phyloP scores from a whole-genome alignment of 1,140 invertebrate genomes.

The Sycobia sp. region DNA sequence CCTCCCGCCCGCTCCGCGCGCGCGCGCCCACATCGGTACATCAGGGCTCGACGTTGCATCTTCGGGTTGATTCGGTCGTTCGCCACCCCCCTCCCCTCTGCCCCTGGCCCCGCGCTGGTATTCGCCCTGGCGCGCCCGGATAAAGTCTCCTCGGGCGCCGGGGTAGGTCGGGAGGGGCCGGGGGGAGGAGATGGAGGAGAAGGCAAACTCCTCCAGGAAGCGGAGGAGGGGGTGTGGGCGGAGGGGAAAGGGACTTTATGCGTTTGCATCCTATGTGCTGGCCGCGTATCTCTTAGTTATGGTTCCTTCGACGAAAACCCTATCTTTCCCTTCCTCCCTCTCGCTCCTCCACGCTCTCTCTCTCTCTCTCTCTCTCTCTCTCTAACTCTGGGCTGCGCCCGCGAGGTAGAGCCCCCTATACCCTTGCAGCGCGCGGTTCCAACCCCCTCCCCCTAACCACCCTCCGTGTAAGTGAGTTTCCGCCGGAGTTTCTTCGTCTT shows the following conservation, averaged over 20 bases:
- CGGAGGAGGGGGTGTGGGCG: background rate
- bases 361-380: too few species aligned
- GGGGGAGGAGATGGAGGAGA: too few species aligned
- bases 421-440: constrained; percentile 6
- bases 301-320: constrained; percentile 52
- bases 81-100: too few species aligned
- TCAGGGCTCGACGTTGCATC: constrained; percentile 42
- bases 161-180: constrained; percentile 35
- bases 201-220: constrained; percentile 30
- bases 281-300: constrained; percentile 57
- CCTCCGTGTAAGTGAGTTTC: constrained; percentile 16
- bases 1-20: constrained; percentile 9
- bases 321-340: too few species aligned
- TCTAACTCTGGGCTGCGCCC: too few species aligned
- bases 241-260: constrained; percentile 54
- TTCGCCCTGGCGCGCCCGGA: background rate
- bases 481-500: constrained; percentile 8
- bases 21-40: constrained; percentile 21
- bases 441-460: constrained; percentile 14
- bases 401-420: constrained; percentile 33
- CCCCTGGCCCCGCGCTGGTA: constrained; percentile 27
- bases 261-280: constrained; percentile 58
- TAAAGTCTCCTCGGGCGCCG: constrained; percentile 36
- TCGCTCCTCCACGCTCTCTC: too few species aligned
- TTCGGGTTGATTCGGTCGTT: constrained; percentile 42